Evolutionary conservation across 2,113 vertebrate species (phyloP).

Genomic region (Paratilapia polleni): DNA sequence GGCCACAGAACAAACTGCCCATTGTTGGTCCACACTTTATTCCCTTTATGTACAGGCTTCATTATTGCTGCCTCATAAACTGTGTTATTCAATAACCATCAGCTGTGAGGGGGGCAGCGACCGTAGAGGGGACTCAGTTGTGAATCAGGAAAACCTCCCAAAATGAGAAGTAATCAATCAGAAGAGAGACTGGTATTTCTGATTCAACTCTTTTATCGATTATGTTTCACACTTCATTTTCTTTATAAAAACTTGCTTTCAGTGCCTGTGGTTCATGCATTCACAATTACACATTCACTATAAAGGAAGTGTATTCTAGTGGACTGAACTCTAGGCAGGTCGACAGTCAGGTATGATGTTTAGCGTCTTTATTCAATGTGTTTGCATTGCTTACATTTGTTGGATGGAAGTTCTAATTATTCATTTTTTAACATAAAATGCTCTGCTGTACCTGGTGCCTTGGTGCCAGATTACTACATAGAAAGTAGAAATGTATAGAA

Average conservation of each 20-base stretch:
- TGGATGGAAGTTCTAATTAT: too few relatives aligned
- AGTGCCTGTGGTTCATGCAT: background rate
- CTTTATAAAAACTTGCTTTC: background rate
- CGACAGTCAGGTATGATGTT: background rate
- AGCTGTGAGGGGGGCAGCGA: conserved; percentile 29
- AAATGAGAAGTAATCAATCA: background rate
- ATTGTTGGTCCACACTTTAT: conserved; percentile 72
- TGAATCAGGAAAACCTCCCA: background rate
- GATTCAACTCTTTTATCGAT: too few relatives aligned
- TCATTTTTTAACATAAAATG: too few relatives aligned
- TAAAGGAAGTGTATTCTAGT: background rate
- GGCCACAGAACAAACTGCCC: conserved; percentile 71
- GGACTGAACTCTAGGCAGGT: background rate
- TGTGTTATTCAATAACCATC: conserved; percentile 79
- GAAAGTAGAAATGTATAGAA: background rate
- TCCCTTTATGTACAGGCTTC: conserved; percentile 50
- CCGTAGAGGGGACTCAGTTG: conserved; percentile 15
- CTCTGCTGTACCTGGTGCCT: background rate
- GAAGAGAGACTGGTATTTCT: background rate
- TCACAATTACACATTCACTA: background rate
- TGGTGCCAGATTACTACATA: background rate
- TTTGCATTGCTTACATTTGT: background rate
- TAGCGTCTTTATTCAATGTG: background rate
- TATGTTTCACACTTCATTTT: background rate
- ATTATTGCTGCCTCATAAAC: conserved; percentile 78